A percentile compares a stretch with the other conserved stretches of the same genome.
phyloP scores from a whole-genome alignment of 2,113 vertebrate genomes.

The Diadophis punctatus region DNA sequence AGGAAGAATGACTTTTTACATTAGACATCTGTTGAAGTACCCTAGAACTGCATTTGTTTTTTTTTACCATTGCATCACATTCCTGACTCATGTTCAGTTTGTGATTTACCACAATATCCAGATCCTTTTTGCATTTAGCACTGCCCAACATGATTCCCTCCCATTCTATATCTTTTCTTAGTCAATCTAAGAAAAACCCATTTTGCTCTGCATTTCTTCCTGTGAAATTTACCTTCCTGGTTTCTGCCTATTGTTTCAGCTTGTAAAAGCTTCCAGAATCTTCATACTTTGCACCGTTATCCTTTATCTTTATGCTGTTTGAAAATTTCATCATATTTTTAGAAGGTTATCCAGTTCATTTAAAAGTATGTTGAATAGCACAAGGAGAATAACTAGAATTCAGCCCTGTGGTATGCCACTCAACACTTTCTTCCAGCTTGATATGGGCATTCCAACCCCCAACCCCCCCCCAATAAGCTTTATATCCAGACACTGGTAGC shows the following conservation, averaged over 20 bases:
- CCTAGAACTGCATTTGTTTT: not conserved
- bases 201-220: not conserved
- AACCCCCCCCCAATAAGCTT: not conserved
- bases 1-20: not conserved
- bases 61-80: not conserved
- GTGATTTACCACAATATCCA: not conserved
- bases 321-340: not conserved
- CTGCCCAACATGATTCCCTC: not conserved
- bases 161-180: not conserved
- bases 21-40: not conserved
- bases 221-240: not conserved
- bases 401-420: not conserved
- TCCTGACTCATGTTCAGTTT: not conserved
- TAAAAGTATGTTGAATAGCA: not conserved
- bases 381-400: not conserved
- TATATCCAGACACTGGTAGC: not conserved
- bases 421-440: not conserved
- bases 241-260: not conserved
- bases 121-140: not conserved
- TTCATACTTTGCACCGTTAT: not conserved
- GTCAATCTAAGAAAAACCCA: not conserved
- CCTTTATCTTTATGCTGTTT: not conserved
- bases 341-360: not conserved
- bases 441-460: not conserved
- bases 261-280: not conserved